Percentiles rank a stretch among this genome's conserved stretches.
Evolutionary conservation across 2,113 vertebrate genomes (phyloP).

Genomic region (Eurypyga helias): DNA sequence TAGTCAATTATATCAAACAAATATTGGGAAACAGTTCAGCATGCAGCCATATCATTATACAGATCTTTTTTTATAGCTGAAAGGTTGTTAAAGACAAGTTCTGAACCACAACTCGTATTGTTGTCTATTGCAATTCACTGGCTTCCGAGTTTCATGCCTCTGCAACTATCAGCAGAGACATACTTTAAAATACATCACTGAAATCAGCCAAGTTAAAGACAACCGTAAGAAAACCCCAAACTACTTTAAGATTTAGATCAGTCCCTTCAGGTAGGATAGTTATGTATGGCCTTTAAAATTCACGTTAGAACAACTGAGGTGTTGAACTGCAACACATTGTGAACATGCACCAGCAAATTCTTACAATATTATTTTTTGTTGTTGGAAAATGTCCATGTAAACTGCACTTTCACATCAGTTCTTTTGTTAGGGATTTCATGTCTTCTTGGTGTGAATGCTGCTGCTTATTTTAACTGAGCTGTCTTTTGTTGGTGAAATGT

Average conservation of each 20-base stretch:
- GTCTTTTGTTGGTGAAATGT: not conserved
- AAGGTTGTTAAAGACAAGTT: not conserved
- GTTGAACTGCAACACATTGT: not conserved
- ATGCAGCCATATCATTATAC: not conserved
- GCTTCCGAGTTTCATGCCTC: not conserved
- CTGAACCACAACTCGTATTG: not conserved
- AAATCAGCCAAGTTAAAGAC: not conserved
- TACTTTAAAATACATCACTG: not conserved
- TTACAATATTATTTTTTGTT: not conserved
- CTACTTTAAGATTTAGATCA: not conserved
- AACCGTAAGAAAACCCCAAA: not conserved
- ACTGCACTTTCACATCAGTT: not conserved
- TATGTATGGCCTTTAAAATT: not conserved
- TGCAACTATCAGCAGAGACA: not conserved
- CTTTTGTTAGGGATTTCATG: not conserved
- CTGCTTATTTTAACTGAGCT: conserved; percentile 7
- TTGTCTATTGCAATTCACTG: not conserved
- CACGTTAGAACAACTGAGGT: not conserved
- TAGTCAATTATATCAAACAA: not conserved
- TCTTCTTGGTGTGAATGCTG: not conserved
- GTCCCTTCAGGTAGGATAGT: not conserved
- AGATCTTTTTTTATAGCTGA: not conserved
- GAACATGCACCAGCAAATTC: not conserved
- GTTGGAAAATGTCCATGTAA: not conserved
- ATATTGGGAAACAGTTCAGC: not conserved